Percentiles rank a stretch among this genome's conserved stretches.
Conservation (phyloP, 2,888 invertebrate genomes). For the Clivina fossor region DNA sequence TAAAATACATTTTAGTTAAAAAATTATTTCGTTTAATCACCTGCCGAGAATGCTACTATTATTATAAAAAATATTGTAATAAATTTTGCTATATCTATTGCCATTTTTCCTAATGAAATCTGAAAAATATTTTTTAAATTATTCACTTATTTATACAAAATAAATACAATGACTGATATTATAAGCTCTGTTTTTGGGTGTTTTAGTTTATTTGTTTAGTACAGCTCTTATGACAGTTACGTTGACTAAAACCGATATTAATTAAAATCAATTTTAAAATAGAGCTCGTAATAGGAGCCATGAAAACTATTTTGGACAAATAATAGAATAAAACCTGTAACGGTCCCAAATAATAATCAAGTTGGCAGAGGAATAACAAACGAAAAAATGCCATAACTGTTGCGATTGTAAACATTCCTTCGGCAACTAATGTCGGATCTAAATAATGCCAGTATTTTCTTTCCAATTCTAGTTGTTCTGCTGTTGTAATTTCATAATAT, state of each 20-base stretch:
- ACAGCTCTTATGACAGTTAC: too few species aligned
- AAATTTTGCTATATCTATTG: slow-evolving; percentile 65
- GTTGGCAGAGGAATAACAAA: slow-evolving; percentile 63
- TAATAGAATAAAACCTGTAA: too few species aligned
- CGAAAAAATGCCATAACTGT: slow-evolving; percentile 68
- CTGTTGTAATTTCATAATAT: slow-evolving; percentile 55
- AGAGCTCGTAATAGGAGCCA: too few species aligned
- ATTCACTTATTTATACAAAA: neutral
- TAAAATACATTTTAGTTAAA: neutral
- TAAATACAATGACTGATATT: too few species aligned
- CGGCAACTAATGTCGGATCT: slow-evolving; percentile 66
- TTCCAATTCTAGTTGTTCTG: slow-evolving; percentile 56
- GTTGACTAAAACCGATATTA: too few species aligned
- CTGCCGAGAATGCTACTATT: slow-evolving; percentile 62
- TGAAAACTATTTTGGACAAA: too few species aligned
- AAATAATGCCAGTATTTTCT: slow-evolving; percentile 67
- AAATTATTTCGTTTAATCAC: slow-evolving; percentile 1
- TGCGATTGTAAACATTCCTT: slow-evolving; percentile 67
- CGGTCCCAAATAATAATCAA: slow-evolving; percentile 66
- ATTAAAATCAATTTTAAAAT: too few species aligned
- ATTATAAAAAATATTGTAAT: slow-evolving; percentile 63
- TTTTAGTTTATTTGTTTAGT: too few species aligned
- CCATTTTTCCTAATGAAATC: slow-evolving; percentile 69
- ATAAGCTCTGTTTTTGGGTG: too few species aligned
- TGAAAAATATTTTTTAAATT: slow-evolving; percentile 50